Evolutionary conservation across 92 coral and sea anemone genomes (phyloP), one percentile per base, ranked within the genome.

Genomic region (Paramuricea clavata): DNA sequence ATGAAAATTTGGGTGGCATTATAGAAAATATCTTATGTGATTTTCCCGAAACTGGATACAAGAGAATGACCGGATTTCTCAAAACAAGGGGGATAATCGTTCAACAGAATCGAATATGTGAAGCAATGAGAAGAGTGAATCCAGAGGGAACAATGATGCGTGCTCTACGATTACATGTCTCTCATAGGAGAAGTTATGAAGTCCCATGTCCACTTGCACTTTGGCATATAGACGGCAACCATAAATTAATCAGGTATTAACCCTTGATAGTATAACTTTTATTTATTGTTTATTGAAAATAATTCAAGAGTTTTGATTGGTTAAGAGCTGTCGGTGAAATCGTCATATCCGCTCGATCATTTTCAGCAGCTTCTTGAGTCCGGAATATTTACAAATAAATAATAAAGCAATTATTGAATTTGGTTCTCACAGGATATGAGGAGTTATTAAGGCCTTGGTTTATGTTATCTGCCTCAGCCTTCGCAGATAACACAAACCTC

Each of bases 11-110:
- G 82, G 91, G 82, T 56, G 49, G 61, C 25, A 49, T 70, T 10
- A 87, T 81, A 21, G 57, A 19, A 27, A 87, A 72, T 74, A 81
- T 82, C 26, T 30, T 88, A 33, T 60, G 34, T 49, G 85, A 77
- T 4, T 88, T 88, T 76, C 88, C 88, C 12, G 79, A 88, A 44
- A 83, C 92, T 35, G 92, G 92, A 0, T 88, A 87, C 78, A 88
- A 88, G 54, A 31, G 78, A 36, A 71, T 71, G 78, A 41, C 52
- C 21, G 52, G 78, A 17, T 71, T 71, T 41, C 33, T 71, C 2
- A 71, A 26, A 41, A 30, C 89, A 77, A 28, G 56, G n/a, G 56
- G 52, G 7, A 19, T 71, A 19, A 15, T 34, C 31, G 52, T 71
- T n/a, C 78, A 71, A 71, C 78, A 71, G 22, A 71, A 17, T 71